These are phyloP conservation scores for Dreissena rostriformis DNA, from an alignment of 1,140 invertebrate species.

Conservation along the genomic window DNA sequence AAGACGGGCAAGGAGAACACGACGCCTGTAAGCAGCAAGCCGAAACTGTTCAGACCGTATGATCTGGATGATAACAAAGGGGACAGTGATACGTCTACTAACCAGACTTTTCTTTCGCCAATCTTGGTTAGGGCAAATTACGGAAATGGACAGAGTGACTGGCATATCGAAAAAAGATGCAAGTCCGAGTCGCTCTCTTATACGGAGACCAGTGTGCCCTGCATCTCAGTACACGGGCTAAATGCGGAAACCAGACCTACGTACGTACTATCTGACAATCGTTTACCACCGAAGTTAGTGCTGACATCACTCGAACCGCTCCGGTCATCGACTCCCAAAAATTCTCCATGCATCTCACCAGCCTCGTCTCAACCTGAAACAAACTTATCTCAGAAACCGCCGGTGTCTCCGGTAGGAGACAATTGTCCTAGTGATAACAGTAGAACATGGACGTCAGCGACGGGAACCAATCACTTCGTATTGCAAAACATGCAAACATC, in stretches of 20 bases:
- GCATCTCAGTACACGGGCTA: too few species aligned
- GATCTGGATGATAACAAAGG: conserved; percentile 46
- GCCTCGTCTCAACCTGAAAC: background rate
- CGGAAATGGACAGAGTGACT: conserved; percentile 10
- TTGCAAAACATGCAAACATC: too few species aligned
- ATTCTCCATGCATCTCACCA: conserved; percentile 46
- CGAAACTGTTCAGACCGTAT: conserved; percentile 43
- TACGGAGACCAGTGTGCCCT: too few species aligned
- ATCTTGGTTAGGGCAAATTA: conserved; percentile 46
- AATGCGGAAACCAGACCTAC: too few species aligned
- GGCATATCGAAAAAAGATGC: conserved; percentile 39
- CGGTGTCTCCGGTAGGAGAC: too few species aligned
- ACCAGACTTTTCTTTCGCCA: conserved; percentile 3
- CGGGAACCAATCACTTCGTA: too few species aligned
- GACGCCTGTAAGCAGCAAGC: conserved; percentile 14
- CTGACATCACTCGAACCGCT: conserved; percentile 9
- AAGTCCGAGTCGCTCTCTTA: conserved; percentile 27
- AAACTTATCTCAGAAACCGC: too few species aligned
- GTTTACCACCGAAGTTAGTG: background rate
- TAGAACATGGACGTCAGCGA: too few species aligned
- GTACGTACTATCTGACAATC: background rate
- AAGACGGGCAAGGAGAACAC: background rate
- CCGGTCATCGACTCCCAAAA: conserved; percentile 44
- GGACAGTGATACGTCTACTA: background rate
- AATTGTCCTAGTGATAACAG: too few species aligned